A percentile compares a stretch with the other conserved stretches of the same genome.
Conservation (phyloP, 2,888 invertebrate species). For the Globia sparganii region DNA sequence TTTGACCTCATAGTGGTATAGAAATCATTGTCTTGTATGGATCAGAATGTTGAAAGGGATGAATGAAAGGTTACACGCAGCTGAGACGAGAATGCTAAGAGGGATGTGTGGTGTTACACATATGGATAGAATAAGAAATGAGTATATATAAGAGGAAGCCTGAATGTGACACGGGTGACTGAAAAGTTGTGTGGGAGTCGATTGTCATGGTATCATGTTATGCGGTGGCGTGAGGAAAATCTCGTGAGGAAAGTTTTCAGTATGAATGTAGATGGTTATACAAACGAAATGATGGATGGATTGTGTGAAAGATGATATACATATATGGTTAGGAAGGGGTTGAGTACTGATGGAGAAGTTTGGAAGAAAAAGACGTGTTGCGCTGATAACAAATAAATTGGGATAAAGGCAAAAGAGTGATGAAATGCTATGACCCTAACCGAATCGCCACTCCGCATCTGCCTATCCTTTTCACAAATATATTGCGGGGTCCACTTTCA, state of each 20-base stretch:
- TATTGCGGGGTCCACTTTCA: neutral
- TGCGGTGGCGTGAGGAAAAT: neutral
- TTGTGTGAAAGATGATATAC: neutral
- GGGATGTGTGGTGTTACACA: neutral
- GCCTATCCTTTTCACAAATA: neutral
- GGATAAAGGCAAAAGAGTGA: neutral
- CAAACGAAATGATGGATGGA: neutral
- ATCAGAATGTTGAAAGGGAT: neutral
- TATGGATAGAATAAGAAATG: neutral
- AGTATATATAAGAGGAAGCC: neutral
- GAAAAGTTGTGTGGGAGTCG: neutral
- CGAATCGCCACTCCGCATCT: neutral
- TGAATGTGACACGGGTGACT: neutral
- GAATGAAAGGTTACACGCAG: neutral
- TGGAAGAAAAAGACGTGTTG: neutral
- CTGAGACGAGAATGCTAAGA: neutral
- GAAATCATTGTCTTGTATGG: neutral
- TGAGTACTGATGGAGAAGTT: neutral
- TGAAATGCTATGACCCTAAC: neutral
- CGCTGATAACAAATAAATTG: neutral
- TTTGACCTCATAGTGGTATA: conserved; percentile 24
- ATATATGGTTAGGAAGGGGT: neutral
- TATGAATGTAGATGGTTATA: neutral
- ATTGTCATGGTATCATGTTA: neutral
- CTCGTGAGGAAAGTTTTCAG: neutral